A percentile compares a stretch with the other conserved stretches of the same genome.
Conservation (phyloP, 2,797 vertebrate species). For the Anolis apletophallus region DNA sequence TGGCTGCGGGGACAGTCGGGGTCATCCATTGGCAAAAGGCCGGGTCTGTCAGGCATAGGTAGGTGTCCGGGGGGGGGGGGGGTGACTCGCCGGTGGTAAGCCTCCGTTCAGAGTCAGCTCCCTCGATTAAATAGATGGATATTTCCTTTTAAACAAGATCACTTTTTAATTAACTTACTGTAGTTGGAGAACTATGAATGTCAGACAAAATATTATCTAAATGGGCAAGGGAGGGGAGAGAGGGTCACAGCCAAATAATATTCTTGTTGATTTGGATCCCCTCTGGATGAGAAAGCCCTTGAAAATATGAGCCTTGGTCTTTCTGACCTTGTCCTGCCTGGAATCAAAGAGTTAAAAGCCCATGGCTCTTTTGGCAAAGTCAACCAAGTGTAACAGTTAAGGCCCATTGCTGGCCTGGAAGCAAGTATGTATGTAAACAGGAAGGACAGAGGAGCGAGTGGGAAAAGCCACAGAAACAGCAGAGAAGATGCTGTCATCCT, state of each 20-base stretch:
- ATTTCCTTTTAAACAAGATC: not conserved
- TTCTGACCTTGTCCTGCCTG: not conserved
- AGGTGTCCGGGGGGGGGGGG: too few species aligned
- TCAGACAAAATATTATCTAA: not conserved
- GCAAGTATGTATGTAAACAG: not conserved
- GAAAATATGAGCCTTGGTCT: not conserved
- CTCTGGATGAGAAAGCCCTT: not conserved
- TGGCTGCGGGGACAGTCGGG: too few species aligned
- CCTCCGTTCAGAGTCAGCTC: too few species aligned
- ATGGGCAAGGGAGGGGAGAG: too few species aligned
- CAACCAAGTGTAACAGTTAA: not conserved
- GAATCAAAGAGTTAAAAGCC: conserved; percentile 11
- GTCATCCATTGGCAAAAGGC: too few species aligned
- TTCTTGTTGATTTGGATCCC: not conserved
- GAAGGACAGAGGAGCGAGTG: conserved; percentile 23
- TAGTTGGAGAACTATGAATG: not conserved
- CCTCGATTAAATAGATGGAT: not conserved
- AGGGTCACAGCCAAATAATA: too few species aligned
- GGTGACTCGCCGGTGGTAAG: too few species aligned
- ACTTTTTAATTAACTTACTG: not conserved
- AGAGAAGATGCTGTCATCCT: conserved; percentile 7
- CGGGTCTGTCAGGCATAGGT: too few species aligned
- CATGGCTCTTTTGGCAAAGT: conserved; percentile 14
- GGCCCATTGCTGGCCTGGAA: not conserved
- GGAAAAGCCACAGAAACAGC: not conserved